These are phyloP conservation scores for Orgyia antiqua DNA, from an alignment of 2,888 invertebrate species.

Conservation along the genomic window DNA sequence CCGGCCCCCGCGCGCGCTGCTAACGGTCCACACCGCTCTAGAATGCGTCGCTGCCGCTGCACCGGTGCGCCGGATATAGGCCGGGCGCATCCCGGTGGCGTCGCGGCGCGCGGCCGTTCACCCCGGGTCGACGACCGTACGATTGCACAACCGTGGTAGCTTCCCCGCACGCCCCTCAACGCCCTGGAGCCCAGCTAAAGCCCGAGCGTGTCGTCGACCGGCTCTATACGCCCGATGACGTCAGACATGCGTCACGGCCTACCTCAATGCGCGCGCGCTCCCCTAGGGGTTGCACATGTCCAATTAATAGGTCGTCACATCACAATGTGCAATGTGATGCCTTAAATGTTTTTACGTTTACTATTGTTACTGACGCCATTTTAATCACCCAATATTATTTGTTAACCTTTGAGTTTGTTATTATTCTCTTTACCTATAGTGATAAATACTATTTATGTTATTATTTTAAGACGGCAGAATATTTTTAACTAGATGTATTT, in stretches of 20 bases:
- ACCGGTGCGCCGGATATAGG: slow-evolving; percentile 78
- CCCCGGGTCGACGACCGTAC: slow-evolving; percentile 74
- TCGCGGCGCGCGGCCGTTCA: slow-evolving; percentile 71
- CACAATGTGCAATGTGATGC: slow-evolving; percentile 9
- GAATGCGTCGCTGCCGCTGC: slow-evolving; percentile 74
- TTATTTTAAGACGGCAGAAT: too few species aligned
- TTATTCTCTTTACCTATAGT: too few species aligned
- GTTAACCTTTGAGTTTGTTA: too few species aligned
- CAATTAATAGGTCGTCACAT: slow-evolving; percentile 36
- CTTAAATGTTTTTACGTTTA: background rate
- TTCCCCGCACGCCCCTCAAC: slow-evolving; percentile 34
- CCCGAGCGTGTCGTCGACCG: slow-evolving; percentile 61
- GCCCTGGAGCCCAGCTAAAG: slow-evolving; percentile 45
- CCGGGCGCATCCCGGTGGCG: slow-evolving; percentile 77
- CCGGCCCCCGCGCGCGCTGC: slow-evolving; percentile 54
- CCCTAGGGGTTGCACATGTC: slow-evolving; percentile 69
- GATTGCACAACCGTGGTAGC: slow-evolving; percentile 68
- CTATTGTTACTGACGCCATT: background rate
- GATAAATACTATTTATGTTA: too few species aligned
- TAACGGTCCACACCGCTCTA: slow-evolving; percentile 77
- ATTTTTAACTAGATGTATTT: too few species aligned
- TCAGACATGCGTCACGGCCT: slow-evolving; percentile 75
- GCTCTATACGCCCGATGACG: slow-evolving; percentile 59
- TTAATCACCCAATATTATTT: too few species aligned
- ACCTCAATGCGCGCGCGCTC: slow-evolving; percentile 78